These are phyloP conservation scores for Oikopleura vanhoeffeni DNA, from an alignment of 23 tunicate species.

Conservation along the genomic window DNA sequence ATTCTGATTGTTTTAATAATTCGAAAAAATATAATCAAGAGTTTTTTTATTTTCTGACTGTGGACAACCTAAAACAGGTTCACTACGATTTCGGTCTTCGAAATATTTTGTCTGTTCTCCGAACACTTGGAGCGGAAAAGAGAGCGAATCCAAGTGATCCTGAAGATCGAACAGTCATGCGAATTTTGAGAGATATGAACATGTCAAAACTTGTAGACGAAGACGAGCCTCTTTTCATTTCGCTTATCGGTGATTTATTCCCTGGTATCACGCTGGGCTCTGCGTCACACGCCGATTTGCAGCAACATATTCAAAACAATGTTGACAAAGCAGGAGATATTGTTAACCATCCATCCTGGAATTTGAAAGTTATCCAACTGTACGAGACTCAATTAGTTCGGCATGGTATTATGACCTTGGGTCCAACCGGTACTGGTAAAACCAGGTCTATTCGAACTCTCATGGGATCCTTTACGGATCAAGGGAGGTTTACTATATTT, in stretches of 20 bases:
- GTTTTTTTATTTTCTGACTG: too few relatives aligned
- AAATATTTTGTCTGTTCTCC: conserved; percentile 72
- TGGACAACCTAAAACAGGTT: too few relatives aligned
- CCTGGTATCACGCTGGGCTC: conserved; percentile 85
- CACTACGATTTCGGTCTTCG: conserved; percentile 96
- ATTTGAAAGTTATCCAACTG: conserved; percentile 81
- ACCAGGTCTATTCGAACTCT: conserved; percentile 63
- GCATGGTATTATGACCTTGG: conserved; percentile 93
- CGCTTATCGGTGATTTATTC: conserved; percentile 76
- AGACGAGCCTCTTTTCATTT: conserved; percentile 80
- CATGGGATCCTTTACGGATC: conserved; percentile 86
- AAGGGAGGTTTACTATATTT: too few relatives aligned
- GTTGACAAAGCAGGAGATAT: conserved; percentile 51
- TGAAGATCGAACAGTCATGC: conserved; percentile 80
- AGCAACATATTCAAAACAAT: conserved; percentile 45
- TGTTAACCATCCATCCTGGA: conserved; percentile 96
- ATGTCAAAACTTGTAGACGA: conserved; percentile 89
- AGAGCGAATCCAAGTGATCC: conserved; percentile 64
- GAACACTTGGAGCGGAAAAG: conserved; percentile 79
- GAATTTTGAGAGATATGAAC: conserved; percentile 91
- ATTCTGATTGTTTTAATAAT: too few relatives aligned
- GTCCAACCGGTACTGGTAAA: conserved; percentile 94
- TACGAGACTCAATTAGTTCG: conserved; percentile 92
- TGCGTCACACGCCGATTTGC: conserved; percentile 76
- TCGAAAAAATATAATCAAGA: neutral